Percentiles rank a stretch among this genome's conserved stretches.
Conservation (phyloP, 2,797 vertebrate species). For the Loriculus beryllinus region DNA sequence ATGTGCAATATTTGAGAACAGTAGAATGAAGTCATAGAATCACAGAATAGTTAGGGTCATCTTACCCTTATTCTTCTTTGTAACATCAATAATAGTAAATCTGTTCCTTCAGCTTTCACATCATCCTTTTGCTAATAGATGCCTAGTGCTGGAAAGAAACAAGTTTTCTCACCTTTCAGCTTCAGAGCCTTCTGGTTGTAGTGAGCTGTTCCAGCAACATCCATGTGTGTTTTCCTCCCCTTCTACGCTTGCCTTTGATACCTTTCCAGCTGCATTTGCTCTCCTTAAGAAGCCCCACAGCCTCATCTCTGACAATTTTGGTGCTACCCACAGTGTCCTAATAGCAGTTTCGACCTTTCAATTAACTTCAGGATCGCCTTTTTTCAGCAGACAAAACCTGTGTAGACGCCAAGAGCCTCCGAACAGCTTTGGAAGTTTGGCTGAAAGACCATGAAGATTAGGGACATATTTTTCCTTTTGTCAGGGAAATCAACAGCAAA, state of each 20-base stretch:
- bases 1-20: neutral
- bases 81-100: neutral
- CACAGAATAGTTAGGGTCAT: neutral
- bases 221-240: neutral
- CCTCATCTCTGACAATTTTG: neutral
- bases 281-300: neutral
- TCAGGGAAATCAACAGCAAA: conserved; percentile 45
- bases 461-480: conserved; percentile 57
- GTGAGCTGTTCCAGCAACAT: neutral
- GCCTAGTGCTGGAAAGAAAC: neutral
- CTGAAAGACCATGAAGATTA: conserved; percentile 44
- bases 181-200: neutral
- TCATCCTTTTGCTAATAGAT: neutral
- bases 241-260: neutral
- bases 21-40: neutral
- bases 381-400: conserved; percentile 32
- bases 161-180: neutral
- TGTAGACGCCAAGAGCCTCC: conserved; percentile 17
- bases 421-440: conserved; percentile 15
- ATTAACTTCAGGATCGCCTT: conserved; percentile 39
- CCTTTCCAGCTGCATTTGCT: conserved; percentile 2
- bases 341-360: conserved; percentile 53
- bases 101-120: neutral
- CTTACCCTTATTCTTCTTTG: neutral
- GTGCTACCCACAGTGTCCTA: conserved; percentile 6